Evolutionary conservation across 53 echinoderm and acorn worm genomes (phyloP).

Genomic region (Glandiceps talaboti): DNA sequence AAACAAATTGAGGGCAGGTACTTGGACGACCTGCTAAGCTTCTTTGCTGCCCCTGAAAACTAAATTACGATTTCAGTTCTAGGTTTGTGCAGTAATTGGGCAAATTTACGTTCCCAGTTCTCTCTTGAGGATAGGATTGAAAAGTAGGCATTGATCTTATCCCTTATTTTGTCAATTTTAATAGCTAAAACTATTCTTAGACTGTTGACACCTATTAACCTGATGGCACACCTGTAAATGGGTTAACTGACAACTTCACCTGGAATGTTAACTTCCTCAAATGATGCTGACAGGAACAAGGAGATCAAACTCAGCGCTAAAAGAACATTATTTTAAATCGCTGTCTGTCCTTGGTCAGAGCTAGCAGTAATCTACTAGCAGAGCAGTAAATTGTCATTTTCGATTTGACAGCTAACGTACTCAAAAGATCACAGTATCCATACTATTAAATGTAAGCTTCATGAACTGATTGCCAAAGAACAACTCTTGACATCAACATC

Average conservation of each 20-base stretch:
- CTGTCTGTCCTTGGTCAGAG: no score
- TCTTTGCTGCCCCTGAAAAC: not conserved
- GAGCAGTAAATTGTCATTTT: no score
- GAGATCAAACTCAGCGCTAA: not conserved
- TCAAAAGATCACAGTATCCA: no score
- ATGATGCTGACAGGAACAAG: not conserved
- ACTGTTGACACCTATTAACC: not conserved
- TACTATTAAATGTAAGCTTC: no score
- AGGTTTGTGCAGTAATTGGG: not conserved
- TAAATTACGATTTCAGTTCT: not conserved
- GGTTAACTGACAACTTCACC: no score
- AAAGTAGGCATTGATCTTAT: not conserved
- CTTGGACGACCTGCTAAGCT: not conserved
- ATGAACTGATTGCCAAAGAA: no score
- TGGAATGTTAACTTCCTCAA: not conserved
- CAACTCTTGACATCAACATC: no score
- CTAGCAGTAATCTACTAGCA: no score
- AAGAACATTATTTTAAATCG: not conserved
- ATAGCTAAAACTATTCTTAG: not conserved
- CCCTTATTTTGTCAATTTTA: not conserved
- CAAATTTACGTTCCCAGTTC: no score
- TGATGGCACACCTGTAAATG: not conserved
- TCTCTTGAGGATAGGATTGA: not conserved
- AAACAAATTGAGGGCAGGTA: not conserved
- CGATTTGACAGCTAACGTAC: no score